phyloP scores from a whole-genome alignment of 2,888 invertebrate genomes.

The Hedychridium roseum region DNA sequence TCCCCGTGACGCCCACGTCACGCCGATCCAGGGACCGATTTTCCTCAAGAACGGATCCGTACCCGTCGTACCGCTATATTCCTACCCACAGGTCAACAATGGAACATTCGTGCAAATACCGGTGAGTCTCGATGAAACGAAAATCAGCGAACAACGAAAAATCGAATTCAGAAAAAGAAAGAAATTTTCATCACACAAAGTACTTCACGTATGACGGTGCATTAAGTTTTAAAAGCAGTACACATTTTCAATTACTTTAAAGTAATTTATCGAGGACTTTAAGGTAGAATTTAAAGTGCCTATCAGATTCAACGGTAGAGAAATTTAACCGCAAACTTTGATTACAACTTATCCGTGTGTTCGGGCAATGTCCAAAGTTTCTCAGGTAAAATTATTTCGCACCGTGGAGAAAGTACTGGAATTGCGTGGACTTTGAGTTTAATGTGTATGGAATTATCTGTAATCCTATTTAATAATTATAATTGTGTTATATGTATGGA shows the following conservation, averaged over 20 bases:
- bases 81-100: conserved; percentile 85
- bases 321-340: too few species aligned
- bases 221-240: background rate
- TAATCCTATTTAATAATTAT: too few species aligned
- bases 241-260: background rate
- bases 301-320: too few species aligned
- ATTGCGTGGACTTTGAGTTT: too few species aligned
- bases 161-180: background rate
- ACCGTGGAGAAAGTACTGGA: too few species aligned
- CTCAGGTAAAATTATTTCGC: too few species aligned
- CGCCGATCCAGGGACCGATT: conserved; percentile 90
- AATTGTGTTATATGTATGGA: too few species aligned
- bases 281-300: too few species aligned
- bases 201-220: background rate
- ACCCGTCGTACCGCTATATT: conserved; percentile 86
- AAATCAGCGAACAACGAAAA: background rate
- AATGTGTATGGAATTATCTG: too few species aligned
- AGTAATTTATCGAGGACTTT: too few species aligned
- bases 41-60: conserved; percentile 84
- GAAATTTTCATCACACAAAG: background rate
- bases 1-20: conserved; percentile 71
- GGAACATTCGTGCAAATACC: conserved; percentile 90
- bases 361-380: too few species aligned
- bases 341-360: too few species aligned
- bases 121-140: conserved; percentile 75